A percentile compares a stretch with the other conserved stretches of the same genome.
Conservation (phyloP, 2,797 vertebrate genomes). For the Onychomys leucogaster region DNA sequence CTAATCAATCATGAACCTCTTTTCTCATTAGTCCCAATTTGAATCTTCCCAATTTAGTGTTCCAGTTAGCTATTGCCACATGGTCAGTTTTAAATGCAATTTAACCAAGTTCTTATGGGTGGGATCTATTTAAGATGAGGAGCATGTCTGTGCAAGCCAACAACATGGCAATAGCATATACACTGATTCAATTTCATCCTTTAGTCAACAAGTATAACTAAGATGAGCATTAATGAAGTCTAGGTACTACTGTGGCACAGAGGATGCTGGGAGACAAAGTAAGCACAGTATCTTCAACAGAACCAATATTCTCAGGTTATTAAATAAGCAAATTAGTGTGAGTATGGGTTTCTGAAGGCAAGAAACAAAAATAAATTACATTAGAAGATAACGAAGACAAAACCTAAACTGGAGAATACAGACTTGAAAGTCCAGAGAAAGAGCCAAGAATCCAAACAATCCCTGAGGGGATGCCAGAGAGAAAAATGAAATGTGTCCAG, state of each 20-base stretch:
- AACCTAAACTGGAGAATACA: background rate
- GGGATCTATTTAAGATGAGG: background rate
- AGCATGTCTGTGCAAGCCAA: background rate
- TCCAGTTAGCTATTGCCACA: background rate
- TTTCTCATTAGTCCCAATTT: background rate
- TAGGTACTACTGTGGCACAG: background rate
- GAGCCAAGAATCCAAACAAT: background rate
- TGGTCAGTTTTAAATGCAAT: background rate
- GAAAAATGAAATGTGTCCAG: background rate
- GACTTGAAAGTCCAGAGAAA: background rate
- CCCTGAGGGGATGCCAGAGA: background rate
- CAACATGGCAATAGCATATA: background rate
- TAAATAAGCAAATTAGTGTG: background rate
- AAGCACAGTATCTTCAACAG: background rate
- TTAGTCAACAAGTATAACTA: background rate
- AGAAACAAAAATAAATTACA: background rate
- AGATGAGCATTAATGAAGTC: background rate
- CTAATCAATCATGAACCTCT: background rate
- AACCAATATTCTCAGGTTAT: background rate
- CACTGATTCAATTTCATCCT: background rate
- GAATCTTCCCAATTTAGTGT: background rate
- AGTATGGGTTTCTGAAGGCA: background rate
- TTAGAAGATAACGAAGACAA: background rate
- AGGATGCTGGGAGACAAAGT: background rate
- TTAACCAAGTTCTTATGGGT: background rate